These are phyloP conservation scores for Anthopleura sola DNA, from an alignment of 64 coral and sea anemone genomes.

Conservation along the genomic window DNA sequence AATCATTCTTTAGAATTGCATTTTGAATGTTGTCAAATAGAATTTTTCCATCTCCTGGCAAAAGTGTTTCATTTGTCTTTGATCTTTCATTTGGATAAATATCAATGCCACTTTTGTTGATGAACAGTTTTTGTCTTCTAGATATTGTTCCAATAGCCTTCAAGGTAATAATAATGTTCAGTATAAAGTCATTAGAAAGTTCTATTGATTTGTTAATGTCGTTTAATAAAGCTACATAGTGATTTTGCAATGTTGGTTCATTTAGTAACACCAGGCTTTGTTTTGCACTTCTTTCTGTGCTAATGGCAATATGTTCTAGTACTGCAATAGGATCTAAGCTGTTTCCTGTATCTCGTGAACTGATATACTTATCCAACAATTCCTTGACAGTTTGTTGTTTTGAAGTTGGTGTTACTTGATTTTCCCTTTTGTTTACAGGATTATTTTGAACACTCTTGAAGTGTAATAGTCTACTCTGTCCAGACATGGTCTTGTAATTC, in stretches of 20 bases:
- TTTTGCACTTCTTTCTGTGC: constrained; percentile 14
- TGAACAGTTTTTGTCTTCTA: not conserved
- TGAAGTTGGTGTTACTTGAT: not conserved
- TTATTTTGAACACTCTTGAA: not conserved
- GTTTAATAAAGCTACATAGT: not conserved
- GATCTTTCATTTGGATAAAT: not conserved
- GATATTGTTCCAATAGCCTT: not conserved
- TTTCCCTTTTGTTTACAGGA: not conserved
- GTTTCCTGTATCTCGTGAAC: not conserved
- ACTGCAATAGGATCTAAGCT: not conserved
- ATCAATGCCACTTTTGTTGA: not conserved
- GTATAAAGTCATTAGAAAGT: not conserved
- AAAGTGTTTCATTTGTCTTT: not conserved
- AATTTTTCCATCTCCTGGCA: not conserved
- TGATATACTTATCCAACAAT: not conserved
- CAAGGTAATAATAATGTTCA: not conserved
- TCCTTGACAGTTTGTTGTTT: not conserved
- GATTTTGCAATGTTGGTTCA: not conserved
- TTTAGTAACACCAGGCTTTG: not conserved
- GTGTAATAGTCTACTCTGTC: not conserved
- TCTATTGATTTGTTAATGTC: not conserved
- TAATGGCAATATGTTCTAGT: not conserved
- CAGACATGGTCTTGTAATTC: not conserved
- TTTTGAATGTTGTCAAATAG: not conserved
- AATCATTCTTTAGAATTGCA: not conserved